A percentile compares a stretch with the other conserved stretches of the same genome.
Conservation (phyloP, 2,888 invertebrate genomes). For the Metopia argyrocephala region DNA sequence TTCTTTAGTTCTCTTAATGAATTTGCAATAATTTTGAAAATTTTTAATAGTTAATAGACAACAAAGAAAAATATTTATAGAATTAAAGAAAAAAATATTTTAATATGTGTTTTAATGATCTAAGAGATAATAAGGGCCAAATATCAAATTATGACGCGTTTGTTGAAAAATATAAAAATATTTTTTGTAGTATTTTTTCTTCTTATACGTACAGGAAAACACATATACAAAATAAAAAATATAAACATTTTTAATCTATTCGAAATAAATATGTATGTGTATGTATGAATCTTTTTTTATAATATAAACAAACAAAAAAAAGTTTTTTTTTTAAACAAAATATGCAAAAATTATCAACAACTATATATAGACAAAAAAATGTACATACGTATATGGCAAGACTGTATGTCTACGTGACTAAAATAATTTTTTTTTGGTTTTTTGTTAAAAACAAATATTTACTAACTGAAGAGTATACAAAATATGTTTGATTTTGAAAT, state of each 20-base stretch:
- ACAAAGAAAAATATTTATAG: slow-evolving; percentile 32
- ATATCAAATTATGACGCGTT: slow-evolving; percentile 38
- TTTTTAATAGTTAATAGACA: neutral
- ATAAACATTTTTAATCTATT: neutral
- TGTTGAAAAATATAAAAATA: neutral
- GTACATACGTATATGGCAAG: slow-evolving; percentile 2
- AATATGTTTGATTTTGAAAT: too few relatives aligned
- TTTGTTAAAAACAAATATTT: too few relatives aligned
- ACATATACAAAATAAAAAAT: neutral
- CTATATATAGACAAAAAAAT: neutral
- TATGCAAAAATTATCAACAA: neutral
- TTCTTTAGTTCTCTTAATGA: neutral
- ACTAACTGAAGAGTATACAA: too few relatives aligned
- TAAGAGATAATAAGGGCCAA: slow-evolving; percentile 33
- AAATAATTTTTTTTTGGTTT: too few relatives aligned
- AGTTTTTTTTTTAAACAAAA: slow-evolving; percentile 9
- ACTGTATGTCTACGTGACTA: slow-evolving; percentile 49
- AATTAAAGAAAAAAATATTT: slow-evolving; percentile 14
- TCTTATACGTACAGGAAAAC: neutral
- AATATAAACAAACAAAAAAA: neutral
- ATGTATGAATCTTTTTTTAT: neutral
- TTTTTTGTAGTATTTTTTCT: neutral
- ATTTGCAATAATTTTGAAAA: neutral
- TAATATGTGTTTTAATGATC: neutral
- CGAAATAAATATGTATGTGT: slow-evolving; percentile 14